phyloP scores from a whole-genome alignment of 2,888 invertebrate genomes.

The Nephrotoma guestfalica region DNA sequence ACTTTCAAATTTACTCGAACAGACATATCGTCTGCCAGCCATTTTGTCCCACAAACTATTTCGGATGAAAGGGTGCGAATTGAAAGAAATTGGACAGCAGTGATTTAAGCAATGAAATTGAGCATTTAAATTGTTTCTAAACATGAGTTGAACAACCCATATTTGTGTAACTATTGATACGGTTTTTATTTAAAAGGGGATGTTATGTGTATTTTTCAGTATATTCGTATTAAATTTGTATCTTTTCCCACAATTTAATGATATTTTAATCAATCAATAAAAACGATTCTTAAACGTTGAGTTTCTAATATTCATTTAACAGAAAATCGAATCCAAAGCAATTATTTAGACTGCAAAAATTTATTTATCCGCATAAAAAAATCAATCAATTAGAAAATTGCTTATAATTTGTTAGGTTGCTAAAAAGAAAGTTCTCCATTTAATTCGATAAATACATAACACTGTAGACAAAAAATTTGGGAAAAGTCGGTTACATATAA shows the following conservation, averaged over 20 bases:
- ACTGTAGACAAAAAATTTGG: neutral
- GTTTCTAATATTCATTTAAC: neutral
- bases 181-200: too few species aligned
- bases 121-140: too few species aligned
- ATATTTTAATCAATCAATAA: neutral
- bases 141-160: too few species aligned
- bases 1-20: too few species aligned
- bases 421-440: neutral
- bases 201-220: too few species aligned
- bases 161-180: too few species aligned
- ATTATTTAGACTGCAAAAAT: neutral
- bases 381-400: neutral
- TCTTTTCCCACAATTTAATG: neutral
- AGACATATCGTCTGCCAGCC: too few species aligned
- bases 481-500: neutral
- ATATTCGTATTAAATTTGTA: neutral
- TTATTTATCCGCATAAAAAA: neutral
- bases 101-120: too few species aligned
- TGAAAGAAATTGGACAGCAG: too few species aligned
- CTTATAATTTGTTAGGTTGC: neutral
- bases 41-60: too few species aligned
- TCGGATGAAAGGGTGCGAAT: too few species aligned
- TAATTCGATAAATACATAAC: neutral
- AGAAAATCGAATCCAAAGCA: neutral
- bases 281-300: neutral